A percentile compares a stretch with the other conserved stretches of the same genome.
Conservation (phyloP, 2,797 vertebrate genomes). For the Oryzias sinensis region DNA sequence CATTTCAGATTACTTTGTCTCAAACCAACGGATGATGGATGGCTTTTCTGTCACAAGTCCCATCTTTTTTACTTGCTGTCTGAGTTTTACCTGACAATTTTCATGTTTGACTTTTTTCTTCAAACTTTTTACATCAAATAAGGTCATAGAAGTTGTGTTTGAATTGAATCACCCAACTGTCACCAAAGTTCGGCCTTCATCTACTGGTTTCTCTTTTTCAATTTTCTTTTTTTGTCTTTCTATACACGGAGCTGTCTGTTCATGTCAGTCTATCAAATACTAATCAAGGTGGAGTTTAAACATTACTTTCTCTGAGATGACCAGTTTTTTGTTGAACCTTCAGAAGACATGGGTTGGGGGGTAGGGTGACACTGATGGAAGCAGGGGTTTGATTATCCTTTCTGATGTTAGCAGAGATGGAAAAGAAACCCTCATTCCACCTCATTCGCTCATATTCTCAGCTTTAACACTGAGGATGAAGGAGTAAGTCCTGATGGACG, state of each 20-base stretch:
- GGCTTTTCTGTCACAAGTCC: slow-evolving; percentile 37
- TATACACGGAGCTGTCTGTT: slow-evolving; percentile 36
- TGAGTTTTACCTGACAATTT: slow-evolving; percentile 27
- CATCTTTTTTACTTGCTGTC: slow-evolving; percentile 31
- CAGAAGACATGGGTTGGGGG: slow-evolving; percentile 23
- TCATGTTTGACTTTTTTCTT: slow-evolving; percentile 21
- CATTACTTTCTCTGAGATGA: slow-evolving; percentile 52
- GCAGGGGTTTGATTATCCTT: slow-evolving; percentile 42
- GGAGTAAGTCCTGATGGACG: slow-evolving; percentile 9
- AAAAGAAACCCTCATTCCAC: slow-evolving; percentile 24
- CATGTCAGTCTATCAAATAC: slow-evolving; percentile 36
- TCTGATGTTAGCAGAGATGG: slow-evolving; percentile 19
- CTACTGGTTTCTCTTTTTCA: slow-evolving; percentile 34
- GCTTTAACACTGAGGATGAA: slow-evolving; percentile 11
- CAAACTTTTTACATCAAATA: slow-evolving; percentile 41
- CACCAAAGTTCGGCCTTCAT: slow-evolving; percentile 33
- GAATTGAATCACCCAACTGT: slow-evolving; percentile 37
- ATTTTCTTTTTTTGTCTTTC: slow-evolving; percentile 36
- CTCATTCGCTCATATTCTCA: not conserved
- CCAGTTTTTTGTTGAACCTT: slow-evolving; percentile 49
- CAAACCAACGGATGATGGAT: slow-evolving; percentile 57
- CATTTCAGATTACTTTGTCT: slow-evolving; percentile 34
- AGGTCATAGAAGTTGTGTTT: slow-evolving; percentile 21
- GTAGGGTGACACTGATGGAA: slow-evolving; percentile 2
- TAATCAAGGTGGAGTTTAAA: slow-evolving; percentile 52